Evolutionary conservation across 2,888 invertebrate genomes (phyloP).

Genomic region (Agriopis leucophaearia): DNA sequence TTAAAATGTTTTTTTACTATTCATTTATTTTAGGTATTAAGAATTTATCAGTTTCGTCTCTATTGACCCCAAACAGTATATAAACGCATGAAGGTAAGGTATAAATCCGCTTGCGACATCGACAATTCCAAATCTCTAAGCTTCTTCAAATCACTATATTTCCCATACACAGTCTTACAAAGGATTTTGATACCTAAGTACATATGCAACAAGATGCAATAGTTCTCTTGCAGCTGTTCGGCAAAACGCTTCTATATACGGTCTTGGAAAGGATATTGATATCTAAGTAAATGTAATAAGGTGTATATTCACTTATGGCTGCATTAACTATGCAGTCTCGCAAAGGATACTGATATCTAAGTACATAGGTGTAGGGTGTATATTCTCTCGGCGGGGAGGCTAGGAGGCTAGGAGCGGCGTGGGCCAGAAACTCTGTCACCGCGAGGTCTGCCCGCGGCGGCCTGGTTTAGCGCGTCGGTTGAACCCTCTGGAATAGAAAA

Average conservation of each 20-base stretch:
- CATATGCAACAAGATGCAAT: neutral
- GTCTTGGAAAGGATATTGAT: conserved; percentile 6
- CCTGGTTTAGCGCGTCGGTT: conserved; percentile 80
- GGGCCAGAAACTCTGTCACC: conserved; percentile 60
- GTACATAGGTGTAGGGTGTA: conserved; percentile 22
- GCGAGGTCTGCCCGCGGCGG: conserved; percentile 66
- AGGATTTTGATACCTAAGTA: neutral
- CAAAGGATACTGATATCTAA: conserved; percentile 18
- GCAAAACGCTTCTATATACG: neutral
- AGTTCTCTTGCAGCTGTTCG: neutral
- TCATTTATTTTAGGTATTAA: too few species aligned
- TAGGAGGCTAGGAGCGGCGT: conserved; percentile 63
- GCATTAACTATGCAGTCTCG: neutral
- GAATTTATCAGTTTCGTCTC: too few species aligned
- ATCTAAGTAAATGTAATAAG: neutral
- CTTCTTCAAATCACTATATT: too few species aligned
- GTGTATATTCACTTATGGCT: conserved; percentile 37
- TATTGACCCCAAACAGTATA: too few species aligned
- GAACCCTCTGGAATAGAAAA: conserved; percentile 67
- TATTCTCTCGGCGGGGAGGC: conserved; percentile 49
- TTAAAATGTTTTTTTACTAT: too few species aligned
- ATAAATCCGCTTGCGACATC: too few species aligned
- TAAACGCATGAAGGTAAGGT: too few species aligned
- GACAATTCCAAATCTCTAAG: too few species aligned
- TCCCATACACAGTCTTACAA: too few species aligned